Conservation (phyloP, 2,888 invertebrate genomes). For the Pollenia amentaria region DNA sequence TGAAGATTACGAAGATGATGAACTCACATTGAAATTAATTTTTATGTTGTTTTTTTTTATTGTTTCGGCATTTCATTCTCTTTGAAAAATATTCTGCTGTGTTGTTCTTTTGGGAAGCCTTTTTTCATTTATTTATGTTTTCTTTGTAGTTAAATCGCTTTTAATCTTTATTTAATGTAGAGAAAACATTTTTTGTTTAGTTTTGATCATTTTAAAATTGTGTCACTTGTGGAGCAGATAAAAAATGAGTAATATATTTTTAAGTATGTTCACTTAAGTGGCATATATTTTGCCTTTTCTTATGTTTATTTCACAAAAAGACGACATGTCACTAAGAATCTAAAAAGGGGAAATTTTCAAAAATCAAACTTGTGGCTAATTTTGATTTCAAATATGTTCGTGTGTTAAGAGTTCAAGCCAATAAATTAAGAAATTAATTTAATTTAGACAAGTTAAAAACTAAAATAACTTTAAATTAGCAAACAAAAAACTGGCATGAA, state of each 20-base stretch:
- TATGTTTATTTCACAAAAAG: neutral
- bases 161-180: constrained; percentile 62
- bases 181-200: neutral
- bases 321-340: neutral
- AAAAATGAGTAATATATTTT: constrained; percentile 32
- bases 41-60: constrained; percentile 42
- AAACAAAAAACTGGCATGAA: no score
- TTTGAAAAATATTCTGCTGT: neutral
- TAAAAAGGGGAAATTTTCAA: neutral
- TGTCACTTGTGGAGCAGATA: constrained; percentile 14
- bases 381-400: no score
- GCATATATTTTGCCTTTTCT: neutral
- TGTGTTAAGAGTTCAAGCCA: no score
- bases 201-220: constrained; percentile 1
- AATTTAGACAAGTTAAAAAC: no score
- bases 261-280: constrained; percentile 31
- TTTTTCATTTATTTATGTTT: constrained; percentile 35
- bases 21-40: constrained; percentile 63
- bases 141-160: constrained; percentile 61
- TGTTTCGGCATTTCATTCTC: constrained; percentile 33
- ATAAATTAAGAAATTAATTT: no score
- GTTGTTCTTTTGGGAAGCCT: constrained; percentile 12
- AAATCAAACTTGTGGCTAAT: no score
- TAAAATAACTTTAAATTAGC: no score
- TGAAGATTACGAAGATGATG: constrained; percentile 55